Conservation (phyloP, 2,797 vertebrate genomes). For the Hydrocynus forskahlii region DNA sequence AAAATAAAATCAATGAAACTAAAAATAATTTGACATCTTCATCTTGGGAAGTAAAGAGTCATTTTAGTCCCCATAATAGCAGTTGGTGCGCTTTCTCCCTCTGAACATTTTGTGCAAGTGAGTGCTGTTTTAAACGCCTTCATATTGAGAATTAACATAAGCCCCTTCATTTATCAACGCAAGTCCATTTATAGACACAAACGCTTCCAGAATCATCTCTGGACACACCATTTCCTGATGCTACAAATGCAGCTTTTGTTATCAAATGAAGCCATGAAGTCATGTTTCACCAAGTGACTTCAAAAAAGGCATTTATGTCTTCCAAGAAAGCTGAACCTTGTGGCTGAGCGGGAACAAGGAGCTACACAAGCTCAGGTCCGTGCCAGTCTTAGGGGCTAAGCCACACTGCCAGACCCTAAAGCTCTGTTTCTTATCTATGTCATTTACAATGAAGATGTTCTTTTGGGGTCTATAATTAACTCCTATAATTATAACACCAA, state of each 20-base stretch:
- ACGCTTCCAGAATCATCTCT: not conserved
- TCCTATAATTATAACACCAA: not conserved
- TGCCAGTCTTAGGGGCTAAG: constrained; percentile 2
- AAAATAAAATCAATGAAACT: too few species aligned
- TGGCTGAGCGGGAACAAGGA: constrained; percentile 34
- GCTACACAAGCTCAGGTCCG: constrained; percentile 30
- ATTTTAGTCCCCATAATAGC: not conserved
- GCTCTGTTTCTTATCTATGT: not conserved
- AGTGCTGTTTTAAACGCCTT: not conserved
- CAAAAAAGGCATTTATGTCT: constrained; percentile 28
- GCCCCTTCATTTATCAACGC: not conserved
- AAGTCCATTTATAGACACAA: constrained; percentile 16
- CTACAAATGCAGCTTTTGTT: constrained; percentile 22
- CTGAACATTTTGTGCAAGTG: not conserved
- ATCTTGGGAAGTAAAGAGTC: not conserved
- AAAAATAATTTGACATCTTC: too few species aligned
- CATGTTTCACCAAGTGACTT: constrained; percentile 21
- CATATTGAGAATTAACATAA: not conserved
- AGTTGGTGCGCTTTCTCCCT: not conserved
- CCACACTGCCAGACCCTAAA: constrained; percentile 1
- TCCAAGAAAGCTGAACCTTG: constrained; percentile 37
- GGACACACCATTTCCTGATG: constrained; percentile 20
- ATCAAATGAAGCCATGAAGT: constrained; percentile 21
- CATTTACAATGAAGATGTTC: constrained; percentile 14
- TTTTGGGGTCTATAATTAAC: constrained; percentile 19